A percentile compares a stretch with the other conserved stretches of the same genome.
phyloP scores from a whole-genome alignment of 2,797 vertebrate species.

The Coluber constrictor region DNA sequence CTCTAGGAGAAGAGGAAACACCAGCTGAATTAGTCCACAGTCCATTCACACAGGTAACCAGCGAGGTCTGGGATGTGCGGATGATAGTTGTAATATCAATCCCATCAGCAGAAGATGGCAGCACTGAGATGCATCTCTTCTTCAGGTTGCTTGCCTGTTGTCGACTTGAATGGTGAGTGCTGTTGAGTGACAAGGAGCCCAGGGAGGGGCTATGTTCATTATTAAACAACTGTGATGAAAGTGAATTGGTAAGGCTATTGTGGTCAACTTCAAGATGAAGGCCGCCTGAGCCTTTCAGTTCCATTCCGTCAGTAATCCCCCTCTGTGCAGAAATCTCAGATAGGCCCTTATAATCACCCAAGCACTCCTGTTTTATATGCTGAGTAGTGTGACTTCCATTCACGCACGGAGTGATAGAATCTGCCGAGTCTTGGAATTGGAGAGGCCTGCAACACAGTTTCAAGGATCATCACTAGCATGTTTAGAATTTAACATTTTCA shows the following conservation, averaged over 20 bases:
- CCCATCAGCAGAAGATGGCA: slow-evolving; percentile 74
- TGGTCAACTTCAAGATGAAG: slow-evolving; percentile 77
- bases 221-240: slow-evolving; percentile 88
- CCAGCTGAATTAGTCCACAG: slow-evolving; percentile 78
- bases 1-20: slow-evolving; percentile 72
- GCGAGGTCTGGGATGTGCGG: slow-evolving; percentile 87
- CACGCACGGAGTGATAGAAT: slow-evolving; percentile 66
- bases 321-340: slow-evolving; percentile 66
- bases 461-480: slow-evolving; percentile 42
- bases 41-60: slow-evolving; percentile 86
- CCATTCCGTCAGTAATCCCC: slow-evolving; percentile 68
- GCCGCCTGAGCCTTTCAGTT: slow-evolving; percentile 69
- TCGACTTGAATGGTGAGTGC: slow-evolving; percentile 81
- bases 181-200: slow-evolving; percentile 79
- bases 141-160: slow-evolving; percentile 81
- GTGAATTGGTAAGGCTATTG: slow-evolving; percentile 75
- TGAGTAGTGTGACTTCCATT: slow-evolving; percentile 76
- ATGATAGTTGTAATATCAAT: slow-evolving; percentile 83
- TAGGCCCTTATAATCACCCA: slow-evolving; percentile 77
- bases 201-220: slow-evolving; percentile 87
- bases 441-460: slow-evolving; percentile 75
- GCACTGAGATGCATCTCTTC: slow-evolving; percentile 84
- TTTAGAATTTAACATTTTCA: slow-evolving; percentile 36
- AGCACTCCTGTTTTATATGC: slow-evolving; percentile 89
- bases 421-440: slow-evolving; percentile 76